Evolutionary conservation across 1,140 invertebrate species (phyloP).

Genomic region (Pseudoatta argentina): DNA sequence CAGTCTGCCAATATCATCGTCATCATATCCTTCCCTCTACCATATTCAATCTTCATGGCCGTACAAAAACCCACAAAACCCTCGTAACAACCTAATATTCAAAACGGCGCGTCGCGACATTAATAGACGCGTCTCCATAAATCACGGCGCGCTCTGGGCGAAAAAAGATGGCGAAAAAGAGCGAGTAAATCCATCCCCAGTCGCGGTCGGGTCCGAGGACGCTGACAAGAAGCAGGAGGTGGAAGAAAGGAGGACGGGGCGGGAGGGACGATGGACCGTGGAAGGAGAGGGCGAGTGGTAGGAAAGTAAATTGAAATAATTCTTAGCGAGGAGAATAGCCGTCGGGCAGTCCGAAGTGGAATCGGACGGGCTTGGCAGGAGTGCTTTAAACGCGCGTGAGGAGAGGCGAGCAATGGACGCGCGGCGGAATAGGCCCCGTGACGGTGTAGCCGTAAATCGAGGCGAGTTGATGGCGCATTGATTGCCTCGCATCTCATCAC

Average conservation of each 20-base stretch:
- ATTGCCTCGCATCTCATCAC: conserved; percentile 85
- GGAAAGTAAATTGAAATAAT: conserved; percentile 85
- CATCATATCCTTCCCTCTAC: not conserved
- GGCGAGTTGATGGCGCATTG: conserved; percentile 85
- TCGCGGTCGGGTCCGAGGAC: conserved; percentile 37
- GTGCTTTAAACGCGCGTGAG: conserved; percentile 67
- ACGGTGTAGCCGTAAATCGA: conserved; percentile 85
- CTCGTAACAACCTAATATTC: conserved; percentile 67
- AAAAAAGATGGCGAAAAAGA: conserved; percentile 56
- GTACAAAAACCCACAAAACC: conserved; percentile 52
- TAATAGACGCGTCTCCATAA: conserved; percentile 76
- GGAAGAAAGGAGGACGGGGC: not conserved
- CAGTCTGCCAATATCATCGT: not conserved
- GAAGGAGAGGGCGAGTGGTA: conserved; percentile 59
- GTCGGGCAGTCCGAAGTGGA: conserved; percentile 76
- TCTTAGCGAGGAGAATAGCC: conserved; percentile 82
- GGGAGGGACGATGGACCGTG: not conserved
- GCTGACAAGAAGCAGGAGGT: not conserved
- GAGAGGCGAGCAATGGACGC: conserved; percentile 73
- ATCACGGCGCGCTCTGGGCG: conserved; percentile 65
- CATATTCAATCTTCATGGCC: conserved; percentile 41
- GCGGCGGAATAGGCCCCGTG: conserved; percentile 74
- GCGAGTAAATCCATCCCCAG: conserved; percentile 54
- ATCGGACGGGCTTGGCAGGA: conserved; percentile 71
- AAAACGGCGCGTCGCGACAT: conserved; percentile 59